phyloP scores from a whole-genome alignment of 2,888 invertebrate species.

The Ormyrus pomaceus region DNA sequence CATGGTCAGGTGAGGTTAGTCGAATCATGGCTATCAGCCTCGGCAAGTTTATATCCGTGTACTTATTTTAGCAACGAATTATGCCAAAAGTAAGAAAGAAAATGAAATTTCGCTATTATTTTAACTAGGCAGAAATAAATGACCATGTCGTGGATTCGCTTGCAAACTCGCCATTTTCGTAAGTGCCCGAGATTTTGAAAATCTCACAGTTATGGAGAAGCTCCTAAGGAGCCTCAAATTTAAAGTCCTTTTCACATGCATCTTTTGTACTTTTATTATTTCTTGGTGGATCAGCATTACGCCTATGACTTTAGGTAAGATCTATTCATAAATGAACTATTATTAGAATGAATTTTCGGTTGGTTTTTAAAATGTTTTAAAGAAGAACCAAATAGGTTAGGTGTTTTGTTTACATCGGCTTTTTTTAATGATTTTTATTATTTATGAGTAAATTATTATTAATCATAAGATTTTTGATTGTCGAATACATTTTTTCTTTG shows the following conservation, averaged over 20 bases:
- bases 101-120: background rate
- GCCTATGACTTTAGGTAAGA: slow-evolving; percentile 74
- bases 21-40: slow-evolving; percentile 31
- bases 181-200: slow-evolving; percentile 26
- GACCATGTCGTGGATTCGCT: slow-evolving; percentile 39
- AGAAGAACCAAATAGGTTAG: slow-evolving; percentile 18
- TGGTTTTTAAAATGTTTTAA: background rate
- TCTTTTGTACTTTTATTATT: slow-evolving; percentile 74
- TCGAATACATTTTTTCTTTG: background rate
- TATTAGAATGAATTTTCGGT: background rate
- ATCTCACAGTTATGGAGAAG: slow-evolving; percentile 64
- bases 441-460: background rate
- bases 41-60: background rate
- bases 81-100: slow-evolving; percentile 21
- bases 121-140: background rate
- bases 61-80: slow-evolving; percentile 18
- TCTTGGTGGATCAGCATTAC: slow-evolving; percentile 74
- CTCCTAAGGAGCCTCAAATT: slow-evolving; percentile 67
- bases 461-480: background rate
- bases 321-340: slow-evolving; percentile 9
- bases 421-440: background rate
- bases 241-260: slow-evolving; percentile 73
- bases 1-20: slow-evolving; percentile 10
- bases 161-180: background rate
- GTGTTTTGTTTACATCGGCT: slow-evolving; percentile 35